Conservation (phyloP, 2,888 invertebrate genomes). For the Drosophila yooni region DNA sequence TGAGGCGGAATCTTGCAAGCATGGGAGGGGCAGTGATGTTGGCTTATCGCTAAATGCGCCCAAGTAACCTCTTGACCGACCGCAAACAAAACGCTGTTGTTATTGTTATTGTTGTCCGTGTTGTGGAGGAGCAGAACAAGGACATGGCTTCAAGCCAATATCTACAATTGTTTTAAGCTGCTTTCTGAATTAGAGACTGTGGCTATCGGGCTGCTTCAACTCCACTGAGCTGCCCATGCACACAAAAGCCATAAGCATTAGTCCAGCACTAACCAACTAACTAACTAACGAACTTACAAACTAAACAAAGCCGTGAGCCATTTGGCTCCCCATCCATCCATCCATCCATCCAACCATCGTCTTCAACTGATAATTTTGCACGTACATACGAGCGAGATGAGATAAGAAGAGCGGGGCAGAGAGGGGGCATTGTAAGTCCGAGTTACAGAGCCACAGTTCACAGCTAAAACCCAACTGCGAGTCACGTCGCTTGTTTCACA, state of each 20-base stretch:
- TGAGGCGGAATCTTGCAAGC: not conserved
- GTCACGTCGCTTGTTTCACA: constrained; percentile 71
- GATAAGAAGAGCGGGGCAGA: constrained; percentile 10
- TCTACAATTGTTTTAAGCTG: constrained; percentile 74
- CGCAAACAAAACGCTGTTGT: constrained; percentile 20
- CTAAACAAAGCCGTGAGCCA: constrained; percentile 72
- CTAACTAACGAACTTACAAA: constrained; percentile 74
- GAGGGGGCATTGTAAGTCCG: not conserved
- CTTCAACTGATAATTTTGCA: constrained; percentile 68
- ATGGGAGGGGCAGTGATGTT: not conserved
- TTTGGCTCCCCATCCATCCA: not conserved
- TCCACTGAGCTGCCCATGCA: constrained; percentile 35
- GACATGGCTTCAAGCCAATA: constrained; percentile 56
- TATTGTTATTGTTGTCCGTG: constrained; percentile 19
- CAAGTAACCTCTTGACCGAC: constrained; percentile 54
- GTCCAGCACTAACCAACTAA: constrained; percentile 40
- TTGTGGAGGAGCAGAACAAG: constrained; percentile 20
- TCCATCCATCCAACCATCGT: not conserved
- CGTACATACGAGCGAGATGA: constrained; percentile 36
- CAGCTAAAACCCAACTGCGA: constrained; percentile 11
- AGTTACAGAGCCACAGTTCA: constrained; percentile 2
- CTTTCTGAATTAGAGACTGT: constrained; percentile 66
- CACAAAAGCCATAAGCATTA: constrained; percentile 13
- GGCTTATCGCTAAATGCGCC: constrained; percentile 61
- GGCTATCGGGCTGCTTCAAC: constrained; percentile 51